Percentiles rank a stretch among this genome's conserved stretches.
These are phyloP conservation scores for Heliconius cydno DNA, from an alignment of 2,888 invertebrate species.

Conservation along the genomic window DNA sequence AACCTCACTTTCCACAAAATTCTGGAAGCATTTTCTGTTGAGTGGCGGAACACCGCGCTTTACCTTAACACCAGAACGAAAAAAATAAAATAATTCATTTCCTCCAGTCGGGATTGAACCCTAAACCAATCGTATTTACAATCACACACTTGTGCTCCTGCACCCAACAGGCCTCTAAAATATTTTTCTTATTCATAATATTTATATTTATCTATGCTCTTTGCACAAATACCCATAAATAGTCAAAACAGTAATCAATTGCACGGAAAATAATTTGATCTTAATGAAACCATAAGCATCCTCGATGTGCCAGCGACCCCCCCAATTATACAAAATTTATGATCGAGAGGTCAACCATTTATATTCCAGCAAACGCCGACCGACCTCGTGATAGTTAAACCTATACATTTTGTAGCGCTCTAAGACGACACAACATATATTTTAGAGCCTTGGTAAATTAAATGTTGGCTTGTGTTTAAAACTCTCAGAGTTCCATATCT, in stretches of 20 bases:
- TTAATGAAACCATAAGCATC: constrained; percentile 39
- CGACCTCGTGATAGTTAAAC: constrained; percentile 8
- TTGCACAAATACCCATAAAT: too few species aligned
- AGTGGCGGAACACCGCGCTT: too few species aligned
- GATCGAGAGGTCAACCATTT: constrained; percentile 32
- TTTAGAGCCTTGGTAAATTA: too few species aligned
- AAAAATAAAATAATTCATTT: too few species aligned
- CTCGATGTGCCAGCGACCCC: constrained; percentile 36
- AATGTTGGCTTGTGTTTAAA: too few species aligned
- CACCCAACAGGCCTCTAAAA: not conserved
- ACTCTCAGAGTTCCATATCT: too few species aligned
- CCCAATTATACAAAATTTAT: constrained; percentile 41
- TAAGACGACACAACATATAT: too few species aligned
- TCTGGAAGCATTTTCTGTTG: too few species aligned
- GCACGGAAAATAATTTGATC: constrained; percentile 22
- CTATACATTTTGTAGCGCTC: constrained; percentile 2
- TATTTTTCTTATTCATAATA: not conserved
- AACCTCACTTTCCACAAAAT: too few species aligned
- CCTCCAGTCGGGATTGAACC: not conserved
- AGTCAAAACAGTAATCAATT: constrained; percentile 15
- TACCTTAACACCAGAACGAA: too few species aligned
- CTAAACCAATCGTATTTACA: not conserved
- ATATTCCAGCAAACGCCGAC: constrained; percentile 4
- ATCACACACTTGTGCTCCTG: too few species aligned
- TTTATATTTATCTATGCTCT: too few species aligned